Evolutionary conservation across 2,888 invertebrate species (phyloP).

Genomic region (Bellardia pandia): DNA sequence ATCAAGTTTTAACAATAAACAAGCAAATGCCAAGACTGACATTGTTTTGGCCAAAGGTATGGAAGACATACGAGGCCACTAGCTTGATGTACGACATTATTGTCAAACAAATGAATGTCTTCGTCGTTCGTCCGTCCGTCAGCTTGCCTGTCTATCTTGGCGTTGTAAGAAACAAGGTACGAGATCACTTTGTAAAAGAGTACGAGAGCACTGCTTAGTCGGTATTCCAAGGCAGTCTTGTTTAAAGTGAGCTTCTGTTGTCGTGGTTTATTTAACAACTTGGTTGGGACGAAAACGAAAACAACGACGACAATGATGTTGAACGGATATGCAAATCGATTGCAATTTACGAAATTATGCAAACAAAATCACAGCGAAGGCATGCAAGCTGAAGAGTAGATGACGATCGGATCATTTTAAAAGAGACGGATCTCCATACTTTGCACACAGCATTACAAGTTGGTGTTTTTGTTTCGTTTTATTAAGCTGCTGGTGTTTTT

Average conservation of each 20-base stretch:
- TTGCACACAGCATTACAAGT: slow-evolving; percentile 25
- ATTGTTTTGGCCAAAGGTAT: slow-evolving; percentile 67
- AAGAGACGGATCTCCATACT: slow-evolving; percentile 57
- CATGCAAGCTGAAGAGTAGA: slow-evolving; percentile 61
- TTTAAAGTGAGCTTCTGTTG: slow-evolving; percentile 64
- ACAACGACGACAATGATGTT: slow-evolving; percentile 40
- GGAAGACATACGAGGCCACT: slow-evolving; percentile 75
- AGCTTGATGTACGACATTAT: slow-evolving; percentile 76
- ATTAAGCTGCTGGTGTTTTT: slow-evolving; percentile 13
- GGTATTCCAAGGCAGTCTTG: slow-evolving; percentile 52
- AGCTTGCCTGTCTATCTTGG: not conserved
- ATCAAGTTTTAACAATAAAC: slow-evolving; percentile 72
- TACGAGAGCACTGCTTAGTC: slow-evolving; percentile 27
- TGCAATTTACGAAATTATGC: slow-evolving; percentile 76
- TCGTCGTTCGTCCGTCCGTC: slow-evolving; percentile 25
- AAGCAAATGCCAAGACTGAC: slow-evolving; percentile 75
- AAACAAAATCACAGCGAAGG: slow-evolving; percentile 70
- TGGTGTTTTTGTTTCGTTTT: not conserved
- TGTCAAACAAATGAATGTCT: slow-evolving; percentile 73
- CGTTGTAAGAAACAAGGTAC: slow-evolving; percentile 26
- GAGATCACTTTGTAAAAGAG: not conserved
- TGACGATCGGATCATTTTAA: slow-evolving; percentile 69
- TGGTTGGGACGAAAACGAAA: slow-evolving; percentile 46
- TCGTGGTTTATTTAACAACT: slow-evolving; percentile 52
- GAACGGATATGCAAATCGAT: slow-evolving; percentile 76